These are phyloP conservation scores for Epinephelus malabaricus DNA, from an alignment of 2,797 vertebrate species.

Conservation along the genomic window DNA sequence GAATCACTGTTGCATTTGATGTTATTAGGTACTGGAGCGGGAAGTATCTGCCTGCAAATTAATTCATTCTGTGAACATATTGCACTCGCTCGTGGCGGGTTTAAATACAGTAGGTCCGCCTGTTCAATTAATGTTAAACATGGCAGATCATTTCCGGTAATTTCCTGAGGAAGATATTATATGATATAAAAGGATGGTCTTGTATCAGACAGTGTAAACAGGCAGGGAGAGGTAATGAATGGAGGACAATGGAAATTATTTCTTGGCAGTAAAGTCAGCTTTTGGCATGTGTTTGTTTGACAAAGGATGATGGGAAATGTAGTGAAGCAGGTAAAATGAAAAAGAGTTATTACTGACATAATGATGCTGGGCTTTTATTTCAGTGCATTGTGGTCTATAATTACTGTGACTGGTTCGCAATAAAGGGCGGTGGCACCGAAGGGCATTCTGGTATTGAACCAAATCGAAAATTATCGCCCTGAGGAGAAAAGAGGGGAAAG, in stretches of 20 bases:
- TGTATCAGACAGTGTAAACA: slow-evolving; percentile 70
- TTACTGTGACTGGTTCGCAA: slow-evolving; percentile 43
- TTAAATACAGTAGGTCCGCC: slow-evolving; percentile 61
- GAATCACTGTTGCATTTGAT: slow-evolving; percentile 65
- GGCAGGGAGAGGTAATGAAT: slow-evolving; percentile 40
- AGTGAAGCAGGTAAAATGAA: slow-evolving; percentile 66
- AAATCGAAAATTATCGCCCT: slow-evolving; percentile 52
- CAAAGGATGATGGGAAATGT: slow-evolving; percentile 73
- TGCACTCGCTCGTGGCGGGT: slow-evolving; percentile 52
- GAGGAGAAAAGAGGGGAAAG: slow-evolving; percentile 23
- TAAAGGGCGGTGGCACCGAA: slow-evolving; percentile 53
- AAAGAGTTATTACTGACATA: slow-evolving; percentile 52
- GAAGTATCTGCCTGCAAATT: slow-evolving; percentile 74
- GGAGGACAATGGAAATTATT: slow-evolving; percentile 51
- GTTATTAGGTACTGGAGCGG: slow-evolving; percentile 68
- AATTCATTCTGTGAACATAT: slow-evolving; percentile 72
- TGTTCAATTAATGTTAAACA: slow-evolving; percentile 82
- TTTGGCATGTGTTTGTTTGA: slow-evolving; percentile 54
- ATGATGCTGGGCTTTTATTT: slow-evolving; percentile 62
- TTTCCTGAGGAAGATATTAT: slow-evolving; percentile 73
- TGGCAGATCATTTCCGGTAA: slow-evolving; percentile 66
- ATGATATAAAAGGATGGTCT: slow-evolving; percentile 51
- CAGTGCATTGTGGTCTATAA: slow-evolving; percentile 47
- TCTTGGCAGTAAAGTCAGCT: slow-evolving; percentile 49
- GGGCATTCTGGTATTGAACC: slow-evolving; percentile 49